These are phyloP conservation scores for Campaea margaritaria DNA, from an alignment of 2,888 invertebrate genomes.

Conservation along the genomic window DNA sequence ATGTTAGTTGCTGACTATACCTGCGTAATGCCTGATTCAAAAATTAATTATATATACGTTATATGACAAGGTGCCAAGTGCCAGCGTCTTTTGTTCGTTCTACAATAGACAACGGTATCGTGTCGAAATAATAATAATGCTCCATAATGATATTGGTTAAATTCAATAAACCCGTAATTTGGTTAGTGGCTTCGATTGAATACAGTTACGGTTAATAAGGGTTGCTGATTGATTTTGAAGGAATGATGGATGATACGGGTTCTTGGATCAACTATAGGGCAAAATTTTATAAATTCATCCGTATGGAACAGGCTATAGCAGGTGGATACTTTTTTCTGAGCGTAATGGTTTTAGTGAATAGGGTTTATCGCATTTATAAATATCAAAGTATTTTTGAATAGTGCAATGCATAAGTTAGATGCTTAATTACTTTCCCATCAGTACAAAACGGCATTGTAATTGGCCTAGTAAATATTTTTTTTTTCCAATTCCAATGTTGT, in stretches of 20 bases:
- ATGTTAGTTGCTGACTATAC: too few relatives aligned
- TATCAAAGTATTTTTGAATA: too few relatives aligned
- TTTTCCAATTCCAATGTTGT: too few relatives aligned
- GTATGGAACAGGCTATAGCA: neutral
- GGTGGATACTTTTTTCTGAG: neutral
- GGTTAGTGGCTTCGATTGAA: constrained; percentile 60
- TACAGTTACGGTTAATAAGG: constrained; percentile 61
- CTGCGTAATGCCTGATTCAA: too few relatives aligned
- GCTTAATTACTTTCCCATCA: too few relatives aligned
- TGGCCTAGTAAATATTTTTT: too few relatives aligned
- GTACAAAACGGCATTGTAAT: too few relatives aligned
- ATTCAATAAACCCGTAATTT: constrained; percentile 73
- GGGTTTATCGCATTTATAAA: neutral
- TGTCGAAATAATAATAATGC: constrained; percentile 80
- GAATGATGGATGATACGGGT: constrained; percentile 26
- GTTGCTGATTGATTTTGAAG: constrained; percentile 53
- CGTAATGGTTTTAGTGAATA: neutral
- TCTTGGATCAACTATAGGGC: constrained; percentile 25
- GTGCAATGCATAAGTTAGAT: too few relatives aligned
- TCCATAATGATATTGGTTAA: constrained; percentile 73
- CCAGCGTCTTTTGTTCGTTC: neutral
- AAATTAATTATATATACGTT: too few relatives aligned
- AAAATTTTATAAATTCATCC: constrained; percentile 20
- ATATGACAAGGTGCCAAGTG: neutral
- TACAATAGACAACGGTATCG: constrained; percentile 59